Base-by-base conservation (phyloP, 2,888 invertebrate species). In the Therioaphis trifolii region DNA sequence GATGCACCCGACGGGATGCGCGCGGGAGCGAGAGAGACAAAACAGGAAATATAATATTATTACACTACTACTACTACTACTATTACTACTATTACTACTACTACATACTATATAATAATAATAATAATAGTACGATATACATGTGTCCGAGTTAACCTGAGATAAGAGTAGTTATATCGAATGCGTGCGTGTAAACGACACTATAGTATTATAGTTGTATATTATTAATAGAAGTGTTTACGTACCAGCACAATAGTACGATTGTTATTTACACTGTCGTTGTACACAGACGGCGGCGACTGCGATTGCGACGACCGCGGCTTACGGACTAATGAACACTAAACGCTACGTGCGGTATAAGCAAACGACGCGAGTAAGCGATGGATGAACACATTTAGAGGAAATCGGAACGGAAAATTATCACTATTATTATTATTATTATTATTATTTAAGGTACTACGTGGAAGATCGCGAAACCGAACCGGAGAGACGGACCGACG, bases 301-400 rank as follows among this genome's bases (percentile, higher is more conserved):
- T 24, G n/a, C 76, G 24, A 2, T 58, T 61, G 27, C 24, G 21
- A 11, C 18, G 40, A 14, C n/a, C 49, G 52, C 18, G 68, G 24
- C 55, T 55, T 79, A 69, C 68, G 40, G n/a, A 55, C 68, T 79
- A 79, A 79, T 79, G 78, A 79, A 79, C 78, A 79, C 78, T 79
- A 11, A 79, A 79, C 15, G 40, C 55, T 40, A 79, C 78, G 68
- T 27, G 78, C 78, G 78, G 27, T 24, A 27, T 40, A 21, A 68
- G 0, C 4, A 69, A 55, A 27, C 27, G 68, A 55, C 69, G 43
- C n/a, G n/a, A 27, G 29, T 69, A 55, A 55, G 43, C 52, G 24
- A 77, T 49, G 52, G 40, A 14, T 69, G 78, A 27, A 79, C 68
- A 69, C 78, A 79, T 79, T 43, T 79, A 68, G 46, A 18, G 52